Percentiles rank a stretch among this genome's conserved stretches.
Conservation (phyloP, 2,113 vertebrate species). For the Nibea coibor region DNA sequence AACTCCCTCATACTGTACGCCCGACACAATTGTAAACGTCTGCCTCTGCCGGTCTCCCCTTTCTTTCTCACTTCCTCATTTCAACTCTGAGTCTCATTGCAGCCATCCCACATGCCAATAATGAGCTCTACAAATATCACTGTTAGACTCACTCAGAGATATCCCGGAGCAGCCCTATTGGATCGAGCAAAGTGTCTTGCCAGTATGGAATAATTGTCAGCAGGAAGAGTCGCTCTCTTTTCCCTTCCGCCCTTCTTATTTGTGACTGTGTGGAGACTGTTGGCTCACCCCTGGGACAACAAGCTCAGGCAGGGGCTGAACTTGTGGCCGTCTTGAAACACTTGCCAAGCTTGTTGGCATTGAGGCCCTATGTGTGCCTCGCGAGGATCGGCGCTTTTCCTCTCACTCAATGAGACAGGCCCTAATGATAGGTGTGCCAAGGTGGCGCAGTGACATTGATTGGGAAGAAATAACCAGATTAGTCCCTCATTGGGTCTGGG, state of each 20-base stretch:
- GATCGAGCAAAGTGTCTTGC: constrained; percentile 54
- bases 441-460: constrained; percentile 61
- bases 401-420: constrained; percentile 60
- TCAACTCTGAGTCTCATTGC: constrained; percentile 45
- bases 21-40: constrained; percentile 31
- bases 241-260: constrained; percentile 42
- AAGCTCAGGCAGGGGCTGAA: constrained; percentile 44
- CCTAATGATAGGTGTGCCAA: constrained; percentile 73
- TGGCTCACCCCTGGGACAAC: constrained; percentile 43
- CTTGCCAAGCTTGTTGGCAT: constrained; percentile 52
- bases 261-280: constrained; percentile 41
- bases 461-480: constrained; percentile 78
- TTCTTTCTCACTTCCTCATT: constrained; percentile 48
- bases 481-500: constrained; percentile 68
- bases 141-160: constrained; percentile 55
- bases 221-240: constrained; percentile 42
- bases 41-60: constrained; percentile 32
- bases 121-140: constrained; percentile 65
- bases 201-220: constrained; percentile 63
- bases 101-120: constrained; percentile 58
- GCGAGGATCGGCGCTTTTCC: constrained; percentile 43
- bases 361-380: constrained; percentile 19
- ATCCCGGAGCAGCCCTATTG: constrained; percentile 55
- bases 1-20: constrained; percentile 65
- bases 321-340: constrained; percentile 41